These are phyloP conservation scores for Bombus huntii DNA, from an alignment of 1,140 invertebrate species.

Conservation along the genomic window DNA sequence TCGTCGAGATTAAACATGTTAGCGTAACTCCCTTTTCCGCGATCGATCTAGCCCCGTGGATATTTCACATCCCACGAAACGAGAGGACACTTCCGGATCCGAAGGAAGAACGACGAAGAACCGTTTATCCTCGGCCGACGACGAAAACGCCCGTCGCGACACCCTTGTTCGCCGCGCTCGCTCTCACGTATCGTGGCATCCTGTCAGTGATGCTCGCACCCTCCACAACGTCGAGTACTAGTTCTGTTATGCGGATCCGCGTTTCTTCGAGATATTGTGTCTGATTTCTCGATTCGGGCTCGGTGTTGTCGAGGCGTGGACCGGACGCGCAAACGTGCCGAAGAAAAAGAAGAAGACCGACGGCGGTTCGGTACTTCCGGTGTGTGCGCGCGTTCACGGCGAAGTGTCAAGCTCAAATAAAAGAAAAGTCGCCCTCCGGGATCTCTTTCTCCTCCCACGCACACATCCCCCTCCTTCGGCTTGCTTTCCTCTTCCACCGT, in stretches of 20 bases:
- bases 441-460: conserved; percentile 70
- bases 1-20: conserved; percentile 6
- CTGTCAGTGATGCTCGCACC: conserved; percentile 23
- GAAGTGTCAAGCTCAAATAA: conserved; percentile 79
- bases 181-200: conserved; percentile 42
- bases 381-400: conserved; percentile 71
- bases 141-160: conserved; percentile 8
- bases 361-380: conserved; percentile 70
- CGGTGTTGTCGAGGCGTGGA: conserved; percentile 1
- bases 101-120: neutral
- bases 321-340: neutral
- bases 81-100: conserved; percentile 24
- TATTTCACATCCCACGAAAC: conserved; percentile 20
- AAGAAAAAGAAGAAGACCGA: conserved; percentile 4
- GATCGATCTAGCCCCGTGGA: conserved; percentile 1
- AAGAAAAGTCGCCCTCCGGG: conserved; percentile 78
- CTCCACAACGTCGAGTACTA: neutral
- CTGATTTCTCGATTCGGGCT: neutral
- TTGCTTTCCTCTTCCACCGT: conserved; percentile 63
- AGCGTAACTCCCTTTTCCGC: neutral
- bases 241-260: neutral
- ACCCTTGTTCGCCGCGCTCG: conserved; percentile 25
- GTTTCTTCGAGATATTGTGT: neutral
- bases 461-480: conserved; percentile 57
- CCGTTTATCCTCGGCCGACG: conserved; percentile 33